Percentiles rank a stretch among this genome's conserved stretches.
Evolutionary conservation across 1,140 invertebrate genomes (phyloP).

Genomic region (Drosophila simulans): DNA sequence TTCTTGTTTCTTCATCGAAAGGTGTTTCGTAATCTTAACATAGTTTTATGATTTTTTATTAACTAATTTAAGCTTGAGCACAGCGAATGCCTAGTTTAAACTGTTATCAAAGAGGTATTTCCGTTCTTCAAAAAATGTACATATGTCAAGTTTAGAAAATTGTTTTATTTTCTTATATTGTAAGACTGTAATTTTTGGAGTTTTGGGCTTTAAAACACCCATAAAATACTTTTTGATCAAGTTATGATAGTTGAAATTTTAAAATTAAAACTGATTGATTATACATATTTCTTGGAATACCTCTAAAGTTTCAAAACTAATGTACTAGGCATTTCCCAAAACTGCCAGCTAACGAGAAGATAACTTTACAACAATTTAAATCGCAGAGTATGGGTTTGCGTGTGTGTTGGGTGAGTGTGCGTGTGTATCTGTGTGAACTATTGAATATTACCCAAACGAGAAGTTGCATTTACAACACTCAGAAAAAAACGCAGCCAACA

Average conservation of each 20-base stretch:
- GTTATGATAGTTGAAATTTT: background rate
- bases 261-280: background rate
- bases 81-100: constrained; percentile 6
- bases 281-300: background rate
- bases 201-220: no score
- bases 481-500: constrained; percentile 23
- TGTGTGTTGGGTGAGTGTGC: constrained; percentile 13
- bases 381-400: constrained; percentile 9
- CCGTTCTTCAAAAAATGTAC: background rate
- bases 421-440: constrained; percentile 30
- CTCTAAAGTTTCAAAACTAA: background rate
- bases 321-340: constrained; percentile 11
- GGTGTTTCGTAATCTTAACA: constrained; percentile 24
- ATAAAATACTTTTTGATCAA: no score
- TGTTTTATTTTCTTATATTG: background rate
- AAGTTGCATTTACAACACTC: constrained; percentile 53
- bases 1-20: constrained; percentile 30
- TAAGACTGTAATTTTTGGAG: no score
- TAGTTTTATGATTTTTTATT: constrained; percentile 23
- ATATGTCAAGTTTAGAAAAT: background rate
- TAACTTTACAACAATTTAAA: constrained; percentile 6
- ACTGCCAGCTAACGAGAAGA: constrained; percentile 25
- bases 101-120: constrained; percentile 3
- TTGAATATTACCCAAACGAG: constrained; percentile 41
- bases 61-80: constrained; percentile 26